Evolutionary conservation across 2,113 vertebrate species (phyloP).

Genomic region (Dinomys branickii): DNA sequence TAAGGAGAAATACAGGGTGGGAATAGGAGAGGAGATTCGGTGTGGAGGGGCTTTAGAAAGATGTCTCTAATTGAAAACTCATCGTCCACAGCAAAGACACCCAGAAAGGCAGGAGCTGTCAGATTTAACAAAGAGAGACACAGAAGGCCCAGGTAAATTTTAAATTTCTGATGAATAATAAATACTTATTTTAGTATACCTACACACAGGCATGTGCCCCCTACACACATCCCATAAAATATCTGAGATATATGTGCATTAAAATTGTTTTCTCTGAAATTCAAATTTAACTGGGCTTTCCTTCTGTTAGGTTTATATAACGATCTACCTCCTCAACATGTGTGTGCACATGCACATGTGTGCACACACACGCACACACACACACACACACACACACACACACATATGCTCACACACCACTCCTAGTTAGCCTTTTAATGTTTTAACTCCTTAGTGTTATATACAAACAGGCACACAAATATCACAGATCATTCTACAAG

Average conservation of each 20-base stretch:
- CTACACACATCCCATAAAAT: background rate
- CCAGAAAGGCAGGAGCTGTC: background rate
- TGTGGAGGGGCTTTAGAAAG: background rate
- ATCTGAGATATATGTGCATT: background rate
- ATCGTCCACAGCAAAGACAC: background rate
- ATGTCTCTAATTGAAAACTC: background rate
- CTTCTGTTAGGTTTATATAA: background rate
- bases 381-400: background rate
- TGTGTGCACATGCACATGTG: no score
- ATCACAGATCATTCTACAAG: slow-evolving; percentile 29
- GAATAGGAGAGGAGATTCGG: background rate
- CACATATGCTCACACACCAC: background rate
- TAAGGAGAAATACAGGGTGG: background rate
- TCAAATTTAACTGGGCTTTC: background rate
- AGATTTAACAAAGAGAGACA: slow-evolving; percentile 13
- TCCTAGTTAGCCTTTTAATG: background rate
- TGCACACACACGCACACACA: no score
- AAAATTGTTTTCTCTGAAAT: background rate
- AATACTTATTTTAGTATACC: background rate
- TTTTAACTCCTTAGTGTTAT: background rate
- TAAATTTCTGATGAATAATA: slow-evolving; percentile 22
- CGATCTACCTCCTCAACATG: background rate
- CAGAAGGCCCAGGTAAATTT: background rate
- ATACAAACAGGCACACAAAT: background rate
- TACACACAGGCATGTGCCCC: background rate